Evolutionary conservation across 2,113 vertebrate species (phyloP).

Genomic region (Maccullochella peelii): DNA sequence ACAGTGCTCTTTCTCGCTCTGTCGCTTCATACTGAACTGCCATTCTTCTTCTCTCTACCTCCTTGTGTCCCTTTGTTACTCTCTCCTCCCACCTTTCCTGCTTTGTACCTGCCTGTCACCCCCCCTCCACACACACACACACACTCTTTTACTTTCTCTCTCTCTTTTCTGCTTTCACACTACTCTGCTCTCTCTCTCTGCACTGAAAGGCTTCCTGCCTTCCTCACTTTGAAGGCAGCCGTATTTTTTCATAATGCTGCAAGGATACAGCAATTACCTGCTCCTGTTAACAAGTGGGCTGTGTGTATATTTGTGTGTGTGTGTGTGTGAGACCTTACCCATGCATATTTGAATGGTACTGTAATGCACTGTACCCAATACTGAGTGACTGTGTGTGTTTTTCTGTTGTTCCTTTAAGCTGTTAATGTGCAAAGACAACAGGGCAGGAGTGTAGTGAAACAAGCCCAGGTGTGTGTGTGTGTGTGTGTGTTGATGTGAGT

Average conservation of each 20-base stretch:
- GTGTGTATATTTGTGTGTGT: background rate
- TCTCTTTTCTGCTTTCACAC: background rate
- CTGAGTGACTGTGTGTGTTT: background rate
- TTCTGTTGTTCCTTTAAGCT: background rate
- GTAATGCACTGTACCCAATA: background rate
- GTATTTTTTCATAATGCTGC: constrained; percentile 38
- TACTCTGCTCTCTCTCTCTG: background rate
- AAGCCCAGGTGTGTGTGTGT: constrained; percentile 11
- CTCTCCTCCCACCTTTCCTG: constrained; percentile 7
- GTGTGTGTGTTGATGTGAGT: constrained; percentile 44
- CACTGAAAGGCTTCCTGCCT: constrained; percentile 7
- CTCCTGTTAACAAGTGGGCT: constrained; percentile 10
- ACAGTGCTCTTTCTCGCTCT: background rate
- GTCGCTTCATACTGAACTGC: background rate
- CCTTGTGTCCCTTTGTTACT: background rate
- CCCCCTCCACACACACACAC: background rate
- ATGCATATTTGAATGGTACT: constrained; percentile 21
- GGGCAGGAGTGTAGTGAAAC: background rate
- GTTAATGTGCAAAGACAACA: constrained; percentile 6
- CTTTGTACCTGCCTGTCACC: constrained; percentile 2
- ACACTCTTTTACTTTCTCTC: background rate
- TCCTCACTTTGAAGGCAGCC: constrained; percentile 40
- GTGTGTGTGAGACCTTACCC: background rate
- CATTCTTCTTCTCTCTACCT: background rate
- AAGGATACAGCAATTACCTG: constrained; percentile 40